These are phyloP conservation scores for Dysidea cf. avara DNA, from an alignment of 37 sponge, comb jelly and placozoan species.

Conservation along the genomic window DNA sequence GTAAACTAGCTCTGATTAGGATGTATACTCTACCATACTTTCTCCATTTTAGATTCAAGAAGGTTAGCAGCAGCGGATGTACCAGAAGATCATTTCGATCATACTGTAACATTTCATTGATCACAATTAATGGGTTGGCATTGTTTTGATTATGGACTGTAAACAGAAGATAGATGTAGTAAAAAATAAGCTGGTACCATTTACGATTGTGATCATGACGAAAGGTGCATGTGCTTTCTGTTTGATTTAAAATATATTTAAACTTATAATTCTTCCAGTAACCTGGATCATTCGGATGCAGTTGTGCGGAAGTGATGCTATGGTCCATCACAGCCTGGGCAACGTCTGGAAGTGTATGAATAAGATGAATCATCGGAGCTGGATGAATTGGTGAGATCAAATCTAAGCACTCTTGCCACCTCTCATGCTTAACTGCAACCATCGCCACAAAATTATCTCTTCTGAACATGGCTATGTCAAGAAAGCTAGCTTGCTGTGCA, in stretches of 20 bases:
- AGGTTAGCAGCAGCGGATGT: slow-evolving; percentile 61
- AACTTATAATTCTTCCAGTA: slow-evolving; percentile 79
- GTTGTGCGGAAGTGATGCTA: slow-evolving; percentile 20
- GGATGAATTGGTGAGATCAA: slow-evolving; percentile 48
- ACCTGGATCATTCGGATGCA: slow-evolving; percentile 16
- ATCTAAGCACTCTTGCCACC: slow-evolving; percentile 78
- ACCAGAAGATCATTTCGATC: slow-evolving; percentile 51
- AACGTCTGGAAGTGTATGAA: slow-evolving; percentile 66
- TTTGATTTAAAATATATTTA: slow-evolving; percentile 64
- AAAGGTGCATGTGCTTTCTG: too few species aligned
- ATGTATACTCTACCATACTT: slow-evolving; percentile 51
- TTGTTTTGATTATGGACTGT: background rate
- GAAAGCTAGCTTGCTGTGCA: slow-evolving; percentile 53
- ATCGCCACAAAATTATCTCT: slow-evolving; percentile 3
- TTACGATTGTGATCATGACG: too few species aligned
- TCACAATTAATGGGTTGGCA: slow-evolving; percentile 11
- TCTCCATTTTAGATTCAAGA: slow-evolving; percentile 72
- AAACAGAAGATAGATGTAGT: too few species aligned
- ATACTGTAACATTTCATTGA: slow-evolving; percentile 58
- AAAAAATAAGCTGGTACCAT: too few species aligned
- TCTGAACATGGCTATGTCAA: slow-evolving; percentile 62
- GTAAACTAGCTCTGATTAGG: background rate
- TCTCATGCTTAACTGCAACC: slow-evolving; percentile 17
- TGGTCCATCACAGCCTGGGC: slow-evolving; percentile 79
- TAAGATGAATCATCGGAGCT: slow-evolving; percentile 61